Base-by-base conservation (phyloP, 2,888 invertebrate genomes). In the Acrobasis consociella region DNA sequence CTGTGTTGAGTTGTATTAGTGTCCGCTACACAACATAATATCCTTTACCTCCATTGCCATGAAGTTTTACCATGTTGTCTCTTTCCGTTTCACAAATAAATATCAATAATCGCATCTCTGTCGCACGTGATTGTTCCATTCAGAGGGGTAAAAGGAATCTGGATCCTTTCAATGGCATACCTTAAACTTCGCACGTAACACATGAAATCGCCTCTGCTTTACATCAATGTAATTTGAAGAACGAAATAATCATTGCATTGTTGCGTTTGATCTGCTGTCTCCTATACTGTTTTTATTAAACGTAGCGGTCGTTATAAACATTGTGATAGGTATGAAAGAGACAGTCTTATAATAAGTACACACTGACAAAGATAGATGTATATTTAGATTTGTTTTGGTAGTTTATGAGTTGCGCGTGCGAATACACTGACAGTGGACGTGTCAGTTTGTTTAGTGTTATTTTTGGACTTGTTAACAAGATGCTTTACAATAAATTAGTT, bases 401-500 rank as follows among this genome's bases (percentile, higher is more conserved):
- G 42, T 56, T 56, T 56, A 56, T 11, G 42, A 56, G 56, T 22
- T 42, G 53, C 15, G 38, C 10, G 9, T 39, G 55, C 55, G 9
- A 15, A 52, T 22, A 38, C 53, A 37, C 15, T 9, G 39, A 15
- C 55, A 55, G 22, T 13, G 52, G 17, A 22, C 31, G 52, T 52
- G 7, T 13, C 10, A 52, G 22, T 31, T 52, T 13, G 46, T 39
- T 22, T 9, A 7, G 42, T 46, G 46, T 46, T 46, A 46, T 46
- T 46, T 46, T 46, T 46, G n/a, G 13, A 13, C 11, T 46, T 46
- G 42, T 42, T 42, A 1, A 42, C 42, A 13, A 42, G 11, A 13
- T 42, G 9, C 11, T n/a, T 46, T 11, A 13, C 11, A 10, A 5
- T n/a, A 13, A 13, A 46, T 46, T 46, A 46, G 13, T 42, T 11